phyloP scores from a whole-genome alignment of 1,140 invertebrate genomes.

The Drosophila burlai region DNA sequence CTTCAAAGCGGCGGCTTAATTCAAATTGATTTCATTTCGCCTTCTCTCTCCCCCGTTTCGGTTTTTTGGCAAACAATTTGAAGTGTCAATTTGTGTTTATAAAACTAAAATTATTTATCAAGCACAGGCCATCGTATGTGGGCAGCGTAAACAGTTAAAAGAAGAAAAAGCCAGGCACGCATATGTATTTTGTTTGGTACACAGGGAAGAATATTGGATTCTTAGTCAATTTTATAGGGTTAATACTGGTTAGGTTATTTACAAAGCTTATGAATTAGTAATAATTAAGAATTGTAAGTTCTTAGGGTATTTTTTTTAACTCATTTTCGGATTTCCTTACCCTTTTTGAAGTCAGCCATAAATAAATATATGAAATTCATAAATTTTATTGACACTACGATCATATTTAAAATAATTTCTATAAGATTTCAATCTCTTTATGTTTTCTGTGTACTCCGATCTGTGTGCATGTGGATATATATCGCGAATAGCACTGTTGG shows the following conservation, averaged over 20 bases:
- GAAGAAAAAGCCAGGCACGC: conserved; percentile 25
- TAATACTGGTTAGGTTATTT: neutral
- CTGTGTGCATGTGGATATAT: conserved; percentile 40
- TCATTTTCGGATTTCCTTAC: neutral
- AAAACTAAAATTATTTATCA: conserved; percentile 82
- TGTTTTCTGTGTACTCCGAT: conserved; percentile 17
- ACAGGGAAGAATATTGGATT: neutral
- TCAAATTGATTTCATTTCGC: conserved; percentile 70
- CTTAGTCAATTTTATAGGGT: neutral
- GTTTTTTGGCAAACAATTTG: conserved; percentile 73
- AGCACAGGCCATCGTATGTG: conserved; percentile 66
- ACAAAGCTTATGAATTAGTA: neutral
- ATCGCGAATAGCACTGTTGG: conserved; percentile 49
- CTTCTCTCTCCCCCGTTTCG: conserved; percentile 11
- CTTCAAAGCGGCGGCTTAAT: conserved; percentile 61
- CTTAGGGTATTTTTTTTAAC: neutral
- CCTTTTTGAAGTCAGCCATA: too few relatives aligned
- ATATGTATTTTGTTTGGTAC: conserved; percentile 23
- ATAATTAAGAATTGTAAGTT: neutral
- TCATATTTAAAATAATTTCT: too few relatives aligned
- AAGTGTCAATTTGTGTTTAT: conserved; percentile 84
- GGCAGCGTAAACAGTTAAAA: conserved; percentile 76
- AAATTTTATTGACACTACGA: neutral
- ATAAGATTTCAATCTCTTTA: neutral
- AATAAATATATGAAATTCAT: neutral